Base-by-base conservation (phyloP, 2,797 vertebrate genomes). In the Phataginus tricuspis region DNA sequence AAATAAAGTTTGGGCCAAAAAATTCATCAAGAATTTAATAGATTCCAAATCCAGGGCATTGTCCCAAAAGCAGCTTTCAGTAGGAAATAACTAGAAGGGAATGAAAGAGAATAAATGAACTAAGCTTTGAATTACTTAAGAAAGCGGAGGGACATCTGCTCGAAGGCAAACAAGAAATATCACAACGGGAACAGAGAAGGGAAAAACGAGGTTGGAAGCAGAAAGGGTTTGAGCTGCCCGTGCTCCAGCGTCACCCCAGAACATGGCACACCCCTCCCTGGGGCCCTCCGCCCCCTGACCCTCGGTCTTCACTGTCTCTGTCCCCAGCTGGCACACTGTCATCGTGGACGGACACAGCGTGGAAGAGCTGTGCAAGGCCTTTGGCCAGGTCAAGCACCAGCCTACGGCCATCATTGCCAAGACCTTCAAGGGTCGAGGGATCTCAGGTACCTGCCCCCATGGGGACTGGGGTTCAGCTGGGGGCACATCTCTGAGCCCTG, bases 301-400 rank as follows among this genome's bases (percentile, higher is more conserved):
- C 88, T 96, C 69, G 94, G 29, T 12, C 4, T 55, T 42, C n/a
- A 29, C 21, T 13, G 8, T 45, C 16, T 95, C 61, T 94, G 37
- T 98, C 96, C 68, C 83, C 97, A 99, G 99, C 45, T 99, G 99
- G 99, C 99, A 99, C 23, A 98, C 99, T 68, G 98, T 99, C 94
- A 98, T 99, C 0, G 99, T 99, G 72, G 99, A 99, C 15, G 99
- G 99, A 37, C 99, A 99, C 98, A 99, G 99, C 0, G 99, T 99
- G 98, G 99, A 99, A 86, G 99, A 99, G 97, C 98, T 99, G 86
- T 99, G 99, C 98, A 99, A 99, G 98, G 99, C 99, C 95, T 99
- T 99, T n/a, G 99, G 99, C 96, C 99, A 99, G 97, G 98, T 99
- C 61, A 99, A 99, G 90, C 99, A 99, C 97, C 99, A 99, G 91